Evolutionary conservation across 2,797 vertebrate species (phyloP).

Genomic region (Chaetophractus vellerosus): DNA sequence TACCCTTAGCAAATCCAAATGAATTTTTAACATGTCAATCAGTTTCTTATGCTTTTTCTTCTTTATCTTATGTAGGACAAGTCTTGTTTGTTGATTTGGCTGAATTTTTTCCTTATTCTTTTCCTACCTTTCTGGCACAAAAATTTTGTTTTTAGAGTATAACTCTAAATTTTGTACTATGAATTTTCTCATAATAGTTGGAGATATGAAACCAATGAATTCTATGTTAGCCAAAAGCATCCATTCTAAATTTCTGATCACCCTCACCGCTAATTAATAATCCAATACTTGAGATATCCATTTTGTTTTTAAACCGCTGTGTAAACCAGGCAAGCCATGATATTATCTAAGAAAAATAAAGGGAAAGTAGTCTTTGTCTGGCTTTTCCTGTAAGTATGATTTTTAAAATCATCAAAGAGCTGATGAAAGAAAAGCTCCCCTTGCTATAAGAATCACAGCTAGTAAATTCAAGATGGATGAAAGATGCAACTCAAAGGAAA

Average conservation of each 20-base stretch:
- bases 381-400: neutral
- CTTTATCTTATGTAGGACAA: neutral
- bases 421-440: neutral
- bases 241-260: conserved; percentile 3
- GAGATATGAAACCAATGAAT: neutral
- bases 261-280: neutral
- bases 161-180: neutral
- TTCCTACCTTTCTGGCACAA: neutral
- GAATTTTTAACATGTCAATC: neutral
- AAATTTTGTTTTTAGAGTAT: neutral
- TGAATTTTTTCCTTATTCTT: neutral
- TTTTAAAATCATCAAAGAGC: neutral
- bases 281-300: neutral
- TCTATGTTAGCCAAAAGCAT: neutral
- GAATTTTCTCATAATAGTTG: neutral
- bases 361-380: neutral
- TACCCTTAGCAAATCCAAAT: neutral
- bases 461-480: neutral
- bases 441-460: neutral
- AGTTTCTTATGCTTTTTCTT: neutral
- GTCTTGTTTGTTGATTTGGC: neutral
- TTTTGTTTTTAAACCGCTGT: neutral
- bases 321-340: neutral
- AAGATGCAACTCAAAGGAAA: neutral
- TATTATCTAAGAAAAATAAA: neutral